phyloP scores from a whole-genome alignment of 2,113 vertebrate genomes.

The Fulica atra region DNA sequence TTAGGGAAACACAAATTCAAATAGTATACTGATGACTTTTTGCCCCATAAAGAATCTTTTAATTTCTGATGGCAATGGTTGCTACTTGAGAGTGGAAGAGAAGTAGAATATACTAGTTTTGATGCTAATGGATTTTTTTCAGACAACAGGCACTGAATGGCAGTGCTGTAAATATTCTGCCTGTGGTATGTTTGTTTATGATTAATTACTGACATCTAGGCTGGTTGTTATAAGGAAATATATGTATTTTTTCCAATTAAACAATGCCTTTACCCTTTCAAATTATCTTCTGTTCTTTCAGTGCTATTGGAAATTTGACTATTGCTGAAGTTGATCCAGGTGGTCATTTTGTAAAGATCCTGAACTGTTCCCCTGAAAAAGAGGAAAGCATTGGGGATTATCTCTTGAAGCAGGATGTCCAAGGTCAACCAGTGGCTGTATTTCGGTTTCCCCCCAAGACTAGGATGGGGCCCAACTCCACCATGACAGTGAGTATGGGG shows the following conservation, averaged over 20 bases:
- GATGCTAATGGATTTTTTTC: neutral
- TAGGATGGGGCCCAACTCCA: slow-evolving; percentile 31
- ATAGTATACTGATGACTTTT: neutral
- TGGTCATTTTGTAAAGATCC: slow-evolving; percentile 55
- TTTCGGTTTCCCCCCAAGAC: slow-evolving; percentile 45
- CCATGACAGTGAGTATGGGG: slow-evolving; percentile 50
- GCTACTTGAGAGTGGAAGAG: neutral
- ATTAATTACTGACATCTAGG: neutral
- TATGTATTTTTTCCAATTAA: neutral
- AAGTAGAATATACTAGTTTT: neutral
- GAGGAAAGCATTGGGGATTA: slow-evolving; percentile 58
- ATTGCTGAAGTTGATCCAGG: slow-evolving; percentile 55
- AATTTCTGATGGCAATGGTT: neutral
- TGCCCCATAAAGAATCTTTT: neutral
- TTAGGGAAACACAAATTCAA: neutral
- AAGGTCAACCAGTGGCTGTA: slow-evolving; percentile 2
- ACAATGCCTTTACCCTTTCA: neutral
- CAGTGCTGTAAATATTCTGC: neutral
- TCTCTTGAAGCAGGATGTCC: slow-evolving; percentile 64
- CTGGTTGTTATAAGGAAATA: neutral
- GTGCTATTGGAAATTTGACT: slow-evolving; percentile 59
- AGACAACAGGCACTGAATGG: neutral
- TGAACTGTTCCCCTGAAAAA: slow-evolving; percentile 55
- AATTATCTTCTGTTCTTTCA: slow-evolving; percentile 5
- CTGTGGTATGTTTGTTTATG: neutral